Base-by-base conservation (phyloP, 64 coral and sea anemone species). In the Stichodactyla helianthus region DNA sequence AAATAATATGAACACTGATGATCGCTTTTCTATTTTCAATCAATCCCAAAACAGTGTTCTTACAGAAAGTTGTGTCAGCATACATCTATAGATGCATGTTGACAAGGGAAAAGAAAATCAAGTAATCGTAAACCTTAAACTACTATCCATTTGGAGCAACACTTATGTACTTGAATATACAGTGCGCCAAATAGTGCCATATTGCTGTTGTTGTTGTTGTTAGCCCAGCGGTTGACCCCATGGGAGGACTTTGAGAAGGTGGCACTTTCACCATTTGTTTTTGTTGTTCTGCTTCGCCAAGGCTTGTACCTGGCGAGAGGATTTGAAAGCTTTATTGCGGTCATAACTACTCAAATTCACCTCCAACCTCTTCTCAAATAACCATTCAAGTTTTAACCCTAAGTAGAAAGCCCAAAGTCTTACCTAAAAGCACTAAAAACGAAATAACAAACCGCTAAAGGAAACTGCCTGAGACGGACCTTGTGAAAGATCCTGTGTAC, bases 271-370 rank as follows among this genome's bases (percentile, higher is more conserved):
- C 59, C 2, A 1, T 18, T 74, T 74, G n/a, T 74, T 74, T 6
- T 74, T 74, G 2, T 74, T 74, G 68, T 74, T 71, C 31, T 74
- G 68, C 25, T 74, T 74, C 68, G n/a, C 68, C 68, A 23, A 23
- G 68, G 31, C 68, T 11, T 74, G 68, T 74, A 35, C 68, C 68
- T 74, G 68, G 26, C 7, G 10, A 74, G 68, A 74, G 68, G 68
- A 74, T 74, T 74, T 74, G 2, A 74, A 74, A 74, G 68, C n/a
- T 74, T 74, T 74, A 28, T 74, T 74, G 68, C 26, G 68, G 68
- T 74, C n/a, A 74, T 2, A 74, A 28, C 25, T 74, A 35, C 68
- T 31, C 68, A 74, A 13, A 0, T 74, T 74, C 68, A 74, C n/a
- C 25, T 74, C 4, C 68, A 74, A 74, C 26, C 68, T 74, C 68